Conservation (phyloP, 2,113 vertebrate genomes). For the Mus musculus region DNA sequence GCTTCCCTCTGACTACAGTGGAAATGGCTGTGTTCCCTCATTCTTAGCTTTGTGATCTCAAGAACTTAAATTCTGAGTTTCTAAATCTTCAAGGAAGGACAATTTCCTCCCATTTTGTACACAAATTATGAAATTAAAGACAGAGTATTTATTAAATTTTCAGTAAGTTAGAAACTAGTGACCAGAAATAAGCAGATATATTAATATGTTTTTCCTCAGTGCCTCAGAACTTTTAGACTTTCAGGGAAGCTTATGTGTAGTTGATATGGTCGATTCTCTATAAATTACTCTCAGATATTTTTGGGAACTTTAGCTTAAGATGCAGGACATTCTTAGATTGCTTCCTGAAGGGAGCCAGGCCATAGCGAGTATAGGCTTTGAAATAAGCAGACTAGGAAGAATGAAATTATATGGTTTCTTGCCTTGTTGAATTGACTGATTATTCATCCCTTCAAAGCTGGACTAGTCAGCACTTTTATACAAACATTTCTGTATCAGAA, state of each 20-base stretch:
- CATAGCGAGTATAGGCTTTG: not conserved
- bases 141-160: not conserved
- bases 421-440: not conserved
- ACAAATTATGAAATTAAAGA: not conserved
- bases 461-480: not conserved
- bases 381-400: not conserved
- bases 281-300: not conserved
- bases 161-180: not conserved
- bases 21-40: not conserved
- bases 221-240: not conserved
- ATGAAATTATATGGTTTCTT: slow-evolving; percentile 39
- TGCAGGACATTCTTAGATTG: not conserved
- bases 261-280: not conserved
- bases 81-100: not conserved
- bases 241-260: not conserved
- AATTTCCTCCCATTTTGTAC: not conserved
- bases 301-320: not conserved
- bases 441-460: not conserved
- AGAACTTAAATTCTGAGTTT: not conserved
- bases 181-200: not conserved
- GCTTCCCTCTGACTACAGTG: not conserved
- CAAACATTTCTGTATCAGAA: not conserved
- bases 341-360: not conserved
- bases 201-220: not conserved
- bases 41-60: not conserved